Conservation (phyloP, 2,888 invertebrate genomes). For the Eupithecia tripunctaria region DNA sequence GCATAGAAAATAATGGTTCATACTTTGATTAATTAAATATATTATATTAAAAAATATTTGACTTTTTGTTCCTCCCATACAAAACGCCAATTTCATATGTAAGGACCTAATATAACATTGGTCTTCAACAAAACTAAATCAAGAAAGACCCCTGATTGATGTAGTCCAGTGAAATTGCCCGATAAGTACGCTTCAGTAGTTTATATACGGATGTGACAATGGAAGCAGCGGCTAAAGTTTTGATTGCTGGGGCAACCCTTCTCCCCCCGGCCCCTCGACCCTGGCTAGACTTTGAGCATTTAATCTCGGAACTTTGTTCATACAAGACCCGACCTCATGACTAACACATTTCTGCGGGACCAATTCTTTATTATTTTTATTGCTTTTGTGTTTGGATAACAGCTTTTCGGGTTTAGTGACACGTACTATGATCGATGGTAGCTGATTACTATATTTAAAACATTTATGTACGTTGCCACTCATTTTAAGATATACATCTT, state of each 20-base stretch:
- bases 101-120: too few relatives aligned
- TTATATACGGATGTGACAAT: slow-evolving; percentile 24
- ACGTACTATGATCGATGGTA: not conserved
- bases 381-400: not conserved
- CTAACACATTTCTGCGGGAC: slow-evolving; percentile 34
- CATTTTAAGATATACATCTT: too few relatives aligned
- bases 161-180: slow-evolving; percentile 19
- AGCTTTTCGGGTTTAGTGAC: not conserved
- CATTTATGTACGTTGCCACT: too few relatives aligned
- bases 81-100: too few relatives aligned
- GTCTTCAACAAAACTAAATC: not conserved
- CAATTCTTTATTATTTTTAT: slow-evolving; percentile 17
- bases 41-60: too few relatives aligned
- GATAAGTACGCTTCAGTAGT: slow-evolving; percentile 22
- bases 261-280: slow-evolving; percentile 19
- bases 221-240: slow-evolving; percentile 41
- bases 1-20: too few relatives aligned
- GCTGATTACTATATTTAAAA: not conserved
- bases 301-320: slow-evolving; percentile 59
- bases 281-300: slow-evolving; percentile 49
- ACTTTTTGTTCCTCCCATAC: too few relatives aligned
- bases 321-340: slow-evolving; percentile 42
- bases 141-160: not conserved
- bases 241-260: slow-evolving; percentile 36
- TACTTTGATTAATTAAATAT: too few relatives aligned